phyloP scores from a whole-genome alignment of 2,797 vertebrate species.

The Melanotaenia trifasciata region DNA sequence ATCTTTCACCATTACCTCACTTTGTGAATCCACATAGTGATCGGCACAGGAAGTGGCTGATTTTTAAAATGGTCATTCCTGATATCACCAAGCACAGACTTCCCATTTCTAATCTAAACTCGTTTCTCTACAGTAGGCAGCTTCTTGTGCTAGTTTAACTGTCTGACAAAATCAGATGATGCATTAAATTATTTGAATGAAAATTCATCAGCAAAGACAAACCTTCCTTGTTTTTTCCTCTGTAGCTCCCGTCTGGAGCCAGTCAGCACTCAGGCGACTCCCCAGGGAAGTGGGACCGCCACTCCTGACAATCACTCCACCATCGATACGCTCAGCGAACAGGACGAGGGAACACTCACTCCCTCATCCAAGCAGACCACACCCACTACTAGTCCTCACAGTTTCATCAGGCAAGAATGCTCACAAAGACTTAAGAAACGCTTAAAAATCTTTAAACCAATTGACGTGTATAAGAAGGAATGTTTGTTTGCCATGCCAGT shows the following conservation, averaged over 20 bases:
- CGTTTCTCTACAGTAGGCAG: too few species aligned
- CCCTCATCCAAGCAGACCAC: constrained; percentile 94
- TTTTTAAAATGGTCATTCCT: too few species aligned
- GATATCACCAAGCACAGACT: too few species aligned
- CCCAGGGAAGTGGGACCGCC: constrained; percentile 87
- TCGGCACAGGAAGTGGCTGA: not conserved
- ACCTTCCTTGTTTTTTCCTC: not conserved
- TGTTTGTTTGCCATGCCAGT: not conserved
- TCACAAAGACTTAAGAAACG: not conserved
- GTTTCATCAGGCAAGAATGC: constrained; percentile 84
- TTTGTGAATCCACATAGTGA: not conserved
- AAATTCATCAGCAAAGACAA: not conserved
- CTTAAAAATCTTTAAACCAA: too few species aligned
- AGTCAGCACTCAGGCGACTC: constrained; percentile 86
- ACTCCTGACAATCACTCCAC: constrained; percentile 92
- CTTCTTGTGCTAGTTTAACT: too few species aligned
- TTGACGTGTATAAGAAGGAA: not conserved
- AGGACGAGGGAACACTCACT: constrained; percentile 95
- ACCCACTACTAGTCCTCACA: constrained; percentile 90
- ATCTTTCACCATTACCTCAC: not conserved
- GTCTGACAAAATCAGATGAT: too few species aligned
- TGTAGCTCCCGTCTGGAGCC: constrained; percentile 93
- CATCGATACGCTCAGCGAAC: constrained; percentile 95
- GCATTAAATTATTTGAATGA: not conserved
- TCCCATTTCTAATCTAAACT: too few species aligned